Evolutionary conservation across 2,888 invertebrate genomes (phyloP).

Genomic region (Iphiclides podalirius): DNA sequence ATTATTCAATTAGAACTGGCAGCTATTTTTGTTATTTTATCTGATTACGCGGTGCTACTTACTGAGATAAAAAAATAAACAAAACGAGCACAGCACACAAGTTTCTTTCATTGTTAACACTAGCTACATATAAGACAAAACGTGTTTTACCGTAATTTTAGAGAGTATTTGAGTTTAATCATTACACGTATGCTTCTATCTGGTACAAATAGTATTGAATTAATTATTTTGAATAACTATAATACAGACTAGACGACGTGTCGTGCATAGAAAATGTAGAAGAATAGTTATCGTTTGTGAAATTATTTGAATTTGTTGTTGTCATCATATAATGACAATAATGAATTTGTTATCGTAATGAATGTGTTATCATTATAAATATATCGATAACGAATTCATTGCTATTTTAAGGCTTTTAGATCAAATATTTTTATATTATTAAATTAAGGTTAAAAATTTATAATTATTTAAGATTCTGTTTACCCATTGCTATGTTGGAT

Average conservation of each 20-base stretch:
- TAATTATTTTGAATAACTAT: no score
- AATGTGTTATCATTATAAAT: constrained; percentile 21
- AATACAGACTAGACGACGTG: no score
- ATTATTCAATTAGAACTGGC: neutral
- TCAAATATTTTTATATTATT: constrained; percentile 62
- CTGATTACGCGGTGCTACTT: neutral
- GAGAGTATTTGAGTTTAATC: no score
- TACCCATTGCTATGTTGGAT: constrained; percentile 30
- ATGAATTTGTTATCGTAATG: constrained; percentile 10
- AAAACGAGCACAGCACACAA: no score
- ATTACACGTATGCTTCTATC: neutral
- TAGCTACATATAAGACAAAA: neutral
- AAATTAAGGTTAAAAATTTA: constrained; percentile 49
- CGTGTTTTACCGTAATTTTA: constrained; percentile 2
- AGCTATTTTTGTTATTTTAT: neutral
- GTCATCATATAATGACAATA: no score
- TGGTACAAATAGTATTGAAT: constrained; percentile 5
- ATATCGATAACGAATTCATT: constrained; percentile 30
- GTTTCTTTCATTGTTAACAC: neutral
- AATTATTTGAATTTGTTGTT: no score
- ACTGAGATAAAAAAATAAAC: no score
- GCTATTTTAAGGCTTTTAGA: constrained; percentile 53
- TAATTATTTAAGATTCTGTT: constrained; percentile 41
- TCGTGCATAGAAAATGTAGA: neutral
- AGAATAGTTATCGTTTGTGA: neutral